These are phyloP conservation scores for Gallinago nigripennis DNA, from an alignment of 2,797 vertebrate genomes.

Conservation along the genomic window DNA sequence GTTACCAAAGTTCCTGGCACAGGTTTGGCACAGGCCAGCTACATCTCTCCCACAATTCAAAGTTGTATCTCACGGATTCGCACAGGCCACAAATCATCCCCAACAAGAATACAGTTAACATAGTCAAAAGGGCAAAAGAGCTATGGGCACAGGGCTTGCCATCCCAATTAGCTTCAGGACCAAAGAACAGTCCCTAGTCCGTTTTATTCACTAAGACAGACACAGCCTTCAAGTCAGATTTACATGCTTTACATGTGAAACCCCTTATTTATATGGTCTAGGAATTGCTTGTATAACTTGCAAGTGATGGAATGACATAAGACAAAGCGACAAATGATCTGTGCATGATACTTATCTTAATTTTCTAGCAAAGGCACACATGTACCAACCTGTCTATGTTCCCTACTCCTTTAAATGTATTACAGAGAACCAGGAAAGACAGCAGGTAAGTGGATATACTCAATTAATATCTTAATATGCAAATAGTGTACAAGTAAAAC, in stretches of 20 bases:
- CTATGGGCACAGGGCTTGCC: not conserved
- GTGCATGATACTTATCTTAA: conserved; percentile 45
- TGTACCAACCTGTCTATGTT: conserved; percentile 42
- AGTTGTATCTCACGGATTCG: not conserved
- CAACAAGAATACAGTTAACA: not conserved
- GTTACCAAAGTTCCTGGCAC: not conserved
- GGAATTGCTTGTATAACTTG: conserved; percentile 36
- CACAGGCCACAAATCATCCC: not conserved
- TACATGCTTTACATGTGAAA: not conserved
- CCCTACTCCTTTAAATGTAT: not conserved
- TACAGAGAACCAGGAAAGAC: not conserved
- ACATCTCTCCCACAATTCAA: not conserved
- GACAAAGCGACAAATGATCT: conserved; percentile 56
- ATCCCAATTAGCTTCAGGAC: not conserved
- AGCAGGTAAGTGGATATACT: not conserved
- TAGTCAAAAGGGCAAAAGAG: not conserved
- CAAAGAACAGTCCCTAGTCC: not conserved
- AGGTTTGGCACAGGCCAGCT: not conserved
- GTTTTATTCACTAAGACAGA: not conserved
- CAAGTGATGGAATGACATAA: conserved; percentile 26
- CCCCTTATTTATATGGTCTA: not conserved
- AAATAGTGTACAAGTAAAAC: not conserved
- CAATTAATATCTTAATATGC: not conserved
- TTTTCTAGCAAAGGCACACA: conserved; percentile 8
- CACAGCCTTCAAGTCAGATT: not conserved